Percentiles rank a stretch among this genome's conserved stretches.
Evolutionary conservation across 2,888 invertebrate species (phyloP).

Genomic region (Diogma glabrata): DNA sequence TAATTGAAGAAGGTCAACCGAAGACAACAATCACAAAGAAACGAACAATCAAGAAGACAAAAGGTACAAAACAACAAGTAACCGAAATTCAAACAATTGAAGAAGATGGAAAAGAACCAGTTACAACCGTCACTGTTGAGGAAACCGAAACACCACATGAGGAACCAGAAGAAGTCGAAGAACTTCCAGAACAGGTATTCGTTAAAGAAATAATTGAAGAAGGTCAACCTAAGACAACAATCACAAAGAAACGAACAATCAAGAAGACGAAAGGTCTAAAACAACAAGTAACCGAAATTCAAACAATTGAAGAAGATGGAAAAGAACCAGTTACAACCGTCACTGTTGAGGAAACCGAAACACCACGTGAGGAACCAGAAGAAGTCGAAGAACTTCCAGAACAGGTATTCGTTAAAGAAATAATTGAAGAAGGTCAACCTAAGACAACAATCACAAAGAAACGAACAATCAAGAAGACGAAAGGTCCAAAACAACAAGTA

Average conservation of each 20-base stretch:
- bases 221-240: conserved; percentile 24
- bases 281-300: conserved; percentile 22
- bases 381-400: conserved; percentile 24
- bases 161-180: conserved; percentile 23
- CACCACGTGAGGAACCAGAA: conserved; percentile 23
- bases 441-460: conserved; percentile 23
- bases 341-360: conserved; percentile 20
- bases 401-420: conserved; percentile 22
- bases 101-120: conserved; percentile 26
- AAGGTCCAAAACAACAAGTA: conserved; percentile 25
- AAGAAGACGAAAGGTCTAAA: conserved; percentile 27
- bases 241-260: conserved; percentile 27
- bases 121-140: conserved; percentile 29
- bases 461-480: conserved; percentile 20
- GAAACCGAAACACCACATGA: conserved; percentile 27
- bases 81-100: conserved; percentile 27
- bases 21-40: conserved; percentile 31
- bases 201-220: conserved; percentile 24
- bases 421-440: conserved; percentile 24
- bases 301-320: conserved; percentile 29
- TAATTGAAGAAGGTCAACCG: conserved; percentile 31
- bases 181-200: conserved; percentile 31
- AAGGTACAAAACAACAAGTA: conserved; percentile 22
- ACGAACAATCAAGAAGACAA: conserved; percentile 25
- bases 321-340: conserved; percentile 29